phyloP scores from a whole-genome alignment of 1,140 invertebrate genomes.

The Alviniconcha marisindica region DNA sequence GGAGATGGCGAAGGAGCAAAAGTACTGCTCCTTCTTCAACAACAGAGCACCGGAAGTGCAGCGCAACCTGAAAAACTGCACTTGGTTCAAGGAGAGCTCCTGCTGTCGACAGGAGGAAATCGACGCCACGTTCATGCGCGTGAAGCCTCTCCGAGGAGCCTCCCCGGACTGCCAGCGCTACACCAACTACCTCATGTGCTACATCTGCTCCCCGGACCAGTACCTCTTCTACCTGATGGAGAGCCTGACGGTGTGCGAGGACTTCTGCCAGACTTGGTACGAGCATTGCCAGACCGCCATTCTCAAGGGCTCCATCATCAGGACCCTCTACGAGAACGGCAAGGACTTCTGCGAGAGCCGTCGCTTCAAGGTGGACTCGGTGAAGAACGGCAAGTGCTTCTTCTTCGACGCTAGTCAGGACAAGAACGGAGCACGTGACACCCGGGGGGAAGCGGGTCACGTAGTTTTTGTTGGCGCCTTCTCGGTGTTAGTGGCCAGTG shows the following conservation, averaged over 20 bases:
- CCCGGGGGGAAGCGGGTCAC: background rate
- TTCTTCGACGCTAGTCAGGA: conserved; percentile 60
- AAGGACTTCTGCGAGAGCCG: conserved; percentile 72
- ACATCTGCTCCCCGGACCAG: conserved; percentile 75
- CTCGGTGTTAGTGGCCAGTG: background rate
- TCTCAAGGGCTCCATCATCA: conserved; percentile 70
- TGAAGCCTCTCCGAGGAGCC: conserved; percentile 74
- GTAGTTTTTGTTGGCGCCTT: background rate
- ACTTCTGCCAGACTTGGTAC: conserved; percentile 74
- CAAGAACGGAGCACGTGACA: conserved; percentile 31
- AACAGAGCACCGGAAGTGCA: conserved; percentile 75
- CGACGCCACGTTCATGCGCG: conserved; percentile 72
- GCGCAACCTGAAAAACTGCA: conserved; percentile 74
- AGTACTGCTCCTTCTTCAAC: conserved; percentile 76
- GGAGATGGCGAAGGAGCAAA: conserved; percentile 9
- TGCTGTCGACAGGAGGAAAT: conserved; percentile 76
- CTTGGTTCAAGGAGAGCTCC: conserved; percentile 75
- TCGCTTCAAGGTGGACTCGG: conserved; percentile 66
- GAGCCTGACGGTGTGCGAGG: conserved; percentile 73
- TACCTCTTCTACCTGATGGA: conserved; percentile 73
- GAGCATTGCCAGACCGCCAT: conserved; percentile 61
- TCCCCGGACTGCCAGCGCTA: conserved; percentile 71
- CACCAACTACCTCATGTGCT: conserved; percentile 76
- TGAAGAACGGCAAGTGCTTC: conserved; percentile 68
- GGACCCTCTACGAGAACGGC: conserved; percentile 72